phyloP scores from a whole-genome alignment of 1,140 invertebrate species.

The Leptinotarsa undecemlineata region DNA sequence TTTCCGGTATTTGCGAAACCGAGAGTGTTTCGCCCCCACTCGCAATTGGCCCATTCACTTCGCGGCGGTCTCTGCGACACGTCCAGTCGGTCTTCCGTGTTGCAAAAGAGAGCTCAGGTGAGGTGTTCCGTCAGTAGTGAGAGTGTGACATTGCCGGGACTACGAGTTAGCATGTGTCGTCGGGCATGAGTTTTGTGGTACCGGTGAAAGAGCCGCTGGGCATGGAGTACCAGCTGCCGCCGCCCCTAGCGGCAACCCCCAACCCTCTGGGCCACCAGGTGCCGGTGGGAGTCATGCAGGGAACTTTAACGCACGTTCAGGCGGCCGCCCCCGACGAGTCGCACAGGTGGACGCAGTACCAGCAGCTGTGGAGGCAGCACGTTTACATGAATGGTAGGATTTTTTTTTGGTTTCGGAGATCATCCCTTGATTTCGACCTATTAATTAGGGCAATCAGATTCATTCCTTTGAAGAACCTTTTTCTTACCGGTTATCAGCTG shows the following conservation, averaged over 20 bases:
- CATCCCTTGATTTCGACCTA: too few relatives aligned
- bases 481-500: too few relatives aligned
- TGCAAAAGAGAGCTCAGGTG: conserved; percentile 42
- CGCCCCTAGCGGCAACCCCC: conserved; percentile 46
- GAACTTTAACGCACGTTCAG: conserved; percentile 54
- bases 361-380: conserved; percentile 64
- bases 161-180: conserved; percentile 44
- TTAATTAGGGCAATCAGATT: too few relatives aligned
- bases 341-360: conserved; percentile 61
- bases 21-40: conserved; percentile 38
- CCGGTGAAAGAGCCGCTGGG: conserved; percentile 48
- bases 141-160: conserved; percentile 33
- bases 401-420: not conserved
- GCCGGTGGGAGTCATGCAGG: conserved; percentile 54
- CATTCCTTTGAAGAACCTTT: too few relatives aligned
- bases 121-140: conserved; percentile 8
- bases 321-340: conserved; percentile 55
- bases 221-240: conserved; percentile 60
- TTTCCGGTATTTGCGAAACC: conserved; percentile 52
- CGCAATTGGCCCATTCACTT: conserved; percentile 44
- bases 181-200: conserved; percentile 53
- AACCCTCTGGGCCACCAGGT: conserved; percentile 49
- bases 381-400: conserved; percentile 65
- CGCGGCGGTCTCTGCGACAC: conserved; percentile 33
- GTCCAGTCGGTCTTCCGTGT: conserved; percentile 51